These are phyloP conservation scores for Brenthis daphne DNA, from an alignment of 2,888 invertebrate genomes.

Conservation along the genomic window DNA sequence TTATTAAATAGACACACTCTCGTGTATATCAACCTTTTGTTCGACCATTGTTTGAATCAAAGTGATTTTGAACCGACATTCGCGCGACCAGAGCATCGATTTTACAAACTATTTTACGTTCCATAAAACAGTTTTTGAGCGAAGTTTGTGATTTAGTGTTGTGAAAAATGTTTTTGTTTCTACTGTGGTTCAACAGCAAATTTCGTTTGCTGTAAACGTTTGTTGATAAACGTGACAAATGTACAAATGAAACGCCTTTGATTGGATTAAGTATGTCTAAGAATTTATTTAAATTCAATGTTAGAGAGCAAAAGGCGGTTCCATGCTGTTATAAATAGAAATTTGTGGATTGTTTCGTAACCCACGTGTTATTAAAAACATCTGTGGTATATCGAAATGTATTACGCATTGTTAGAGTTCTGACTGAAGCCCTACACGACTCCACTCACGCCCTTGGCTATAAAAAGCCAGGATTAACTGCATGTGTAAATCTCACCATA, in stretches of 20 bases:
- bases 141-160: constrained; percentile 10
- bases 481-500: constrained; percentile 31
- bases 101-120: constrained; percentile 21
- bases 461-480: constrained; percentile 34
- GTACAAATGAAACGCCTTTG: not conserved
- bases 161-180: constrained; percentile 27
- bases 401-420: constrained; percentile 14
- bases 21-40: not conserved
- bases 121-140: constrained; percentile 22
- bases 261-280: not conserved
- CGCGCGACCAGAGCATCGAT: constrained; percentile 25
- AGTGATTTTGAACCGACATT: constrained; percentile 18
- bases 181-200: constrained; percentile 27
- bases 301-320: constrained; percentile 14
- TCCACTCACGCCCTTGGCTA: constrained; percentile 39
- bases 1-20: not conserved
- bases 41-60: not conserved
- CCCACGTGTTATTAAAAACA: constrained; percentile 37
- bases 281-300: constrained; percentile 15
- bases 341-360: constrained; percentile 34
- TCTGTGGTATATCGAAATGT: constrained; percentile 29
- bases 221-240: constrained; percentile 5
- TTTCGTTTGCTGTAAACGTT: constrained; percentile 14
- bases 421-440: constrained; percentile 39
- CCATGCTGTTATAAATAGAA: constrained; percentile 39